Evolutionary conservation across 2,113 vertebrate genomes (phyloP), one percentile per base, ranked within the genome.

Genomic region (Petrocephalus zakoni): DNA sequence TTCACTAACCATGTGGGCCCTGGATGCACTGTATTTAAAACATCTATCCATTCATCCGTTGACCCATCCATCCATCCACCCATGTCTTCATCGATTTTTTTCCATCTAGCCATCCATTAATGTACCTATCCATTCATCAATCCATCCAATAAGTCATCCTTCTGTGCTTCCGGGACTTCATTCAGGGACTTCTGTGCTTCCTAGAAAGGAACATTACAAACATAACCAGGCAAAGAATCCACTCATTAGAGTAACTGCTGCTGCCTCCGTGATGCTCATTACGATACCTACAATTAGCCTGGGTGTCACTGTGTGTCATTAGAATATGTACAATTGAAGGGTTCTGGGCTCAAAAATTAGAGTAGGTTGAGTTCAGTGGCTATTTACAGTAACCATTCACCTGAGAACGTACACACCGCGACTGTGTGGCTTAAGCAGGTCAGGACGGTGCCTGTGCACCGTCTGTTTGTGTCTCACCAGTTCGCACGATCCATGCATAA

Each of bases 391-490:
- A 21, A 42, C 4, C 4, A 21, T 37, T 9, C 29, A 21, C 52
- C 72, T 22, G 34, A 25, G 19, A n/a, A n/a, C 37, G 5, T 11
- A 56, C 37, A 53, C 6, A 34, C 29, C 17, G 25, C 29, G 7
- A 42, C 15, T 42, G 17, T 75, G 46, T 53, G 25, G 72, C 87
- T 15, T 52, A 51, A 52, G 47, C 7, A 37, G 13, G 49, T 21
- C 68, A 55, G 47, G 25, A 78, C 7, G 25, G 49, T 64, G 68
- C 25, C 34, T 56, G 68, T 25, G 25, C 72, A 7, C 21, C 34
- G 52, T 21, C 68, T 81, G 72, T 88, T 88, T 82, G 34, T 21
- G 72, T 55, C 29, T 81, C 72, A 88, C 29, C 68, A n/a, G 75
- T 68, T 55, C 42, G 46, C 68, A 37, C 4, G 51, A 56, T 53